These are phyloP conservation scores for Drosophila nebulosa DNA, from an alignment of 1,140 invertebrate species.

Conservation along the genomic window DNA sequence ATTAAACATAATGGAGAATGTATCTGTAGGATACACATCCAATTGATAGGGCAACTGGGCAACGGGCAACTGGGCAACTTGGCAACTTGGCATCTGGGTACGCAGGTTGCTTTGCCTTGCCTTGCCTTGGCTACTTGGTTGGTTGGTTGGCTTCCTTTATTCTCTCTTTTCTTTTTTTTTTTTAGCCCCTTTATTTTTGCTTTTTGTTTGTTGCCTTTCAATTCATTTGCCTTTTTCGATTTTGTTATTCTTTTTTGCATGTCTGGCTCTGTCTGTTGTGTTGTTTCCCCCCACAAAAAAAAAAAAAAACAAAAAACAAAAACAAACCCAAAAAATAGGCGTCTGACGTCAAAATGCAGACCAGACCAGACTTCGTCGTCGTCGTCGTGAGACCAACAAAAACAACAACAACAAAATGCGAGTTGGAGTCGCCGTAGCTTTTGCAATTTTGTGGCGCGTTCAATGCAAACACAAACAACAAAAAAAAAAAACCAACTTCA, in stretches of 20 bases:
- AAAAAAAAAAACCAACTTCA: conserved; percentile 49
- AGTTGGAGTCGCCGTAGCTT: conserved; percentile 58
- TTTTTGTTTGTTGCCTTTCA: conserved; percentile 21
- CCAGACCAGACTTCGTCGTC: conserved; percentile 7
- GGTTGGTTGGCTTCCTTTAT: background rate
- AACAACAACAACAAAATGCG: background rate
- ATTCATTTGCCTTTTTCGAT: conserved; percentile 29
- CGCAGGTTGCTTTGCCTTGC: background rate
- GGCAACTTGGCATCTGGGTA: conserved; percentile 30
- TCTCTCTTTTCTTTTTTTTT: background rate
- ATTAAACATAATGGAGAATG: conserved; percentile 65
- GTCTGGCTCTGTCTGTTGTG: conserved; percentile 44
- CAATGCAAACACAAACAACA: conserved; percentile 29
- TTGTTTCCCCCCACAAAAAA: background rate
- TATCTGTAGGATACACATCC: conserved; percentile 29
- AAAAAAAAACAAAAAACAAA: background rate
- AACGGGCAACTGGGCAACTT: too few species aligned
- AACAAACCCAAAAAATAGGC: conserved; percentile 39
- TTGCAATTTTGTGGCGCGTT: conserved; percentile 66
- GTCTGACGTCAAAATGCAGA: conserved; percentile 69
- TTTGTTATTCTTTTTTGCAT: conserved; percentile 52
- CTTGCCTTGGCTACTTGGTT: background rate
- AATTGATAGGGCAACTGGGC: conserved; percentile 47
- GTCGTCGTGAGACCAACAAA: background rate
- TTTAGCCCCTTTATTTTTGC: conserved; percentile 14